Conservation (phyloP, 2,113 vertebrate genomes). For the Erythrocebus patas region DNA sequence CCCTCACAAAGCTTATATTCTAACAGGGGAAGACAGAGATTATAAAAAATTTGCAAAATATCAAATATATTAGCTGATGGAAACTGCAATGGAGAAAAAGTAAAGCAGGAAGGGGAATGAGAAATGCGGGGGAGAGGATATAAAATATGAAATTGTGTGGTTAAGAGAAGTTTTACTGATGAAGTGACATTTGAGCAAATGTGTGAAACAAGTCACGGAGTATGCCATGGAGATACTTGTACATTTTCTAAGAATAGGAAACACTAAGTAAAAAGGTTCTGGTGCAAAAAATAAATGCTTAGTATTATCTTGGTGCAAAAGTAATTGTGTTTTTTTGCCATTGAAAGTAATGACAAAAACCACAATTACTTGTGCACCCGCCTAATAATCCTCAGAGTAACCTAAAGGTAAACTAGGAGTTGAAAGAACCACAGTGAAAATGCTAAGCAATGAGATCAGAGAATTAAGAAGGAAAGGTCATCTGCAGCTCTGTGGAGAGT, state of each 20-base stretch:
- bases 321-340: too few species aligned
- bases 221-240: background rate
- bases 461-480: background rate
- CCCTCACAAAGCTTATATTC: background rate
- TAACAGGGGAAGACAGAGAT: background rate
- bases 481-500: background rate
- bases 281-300: background rate
- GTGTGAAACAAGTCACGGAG: background rate
- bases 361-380: too few species aligned
- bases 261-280: background rate
- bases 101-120: background rate
- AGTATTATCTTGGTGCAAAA: too few species aligned
- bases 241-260: background rate
- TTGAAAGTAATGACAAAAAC: too few species aligned
- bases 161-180: background rate
- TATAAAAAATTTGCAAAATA: background rate
- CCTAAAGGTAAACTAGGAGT: background rate
- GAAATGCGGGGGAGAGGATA: background rate
- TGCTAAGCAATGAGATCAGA: background rate
- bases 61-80: background rate
- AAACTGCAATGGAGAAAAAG: background rate
- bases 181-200: background rate
- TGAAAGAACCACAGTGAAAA: background rate
- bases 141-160: background rate
- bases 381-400: background rate